Base-by-base conservation (phyloP, 1,140 invertebrate species). In the Diachasma alloeum region DNA sequence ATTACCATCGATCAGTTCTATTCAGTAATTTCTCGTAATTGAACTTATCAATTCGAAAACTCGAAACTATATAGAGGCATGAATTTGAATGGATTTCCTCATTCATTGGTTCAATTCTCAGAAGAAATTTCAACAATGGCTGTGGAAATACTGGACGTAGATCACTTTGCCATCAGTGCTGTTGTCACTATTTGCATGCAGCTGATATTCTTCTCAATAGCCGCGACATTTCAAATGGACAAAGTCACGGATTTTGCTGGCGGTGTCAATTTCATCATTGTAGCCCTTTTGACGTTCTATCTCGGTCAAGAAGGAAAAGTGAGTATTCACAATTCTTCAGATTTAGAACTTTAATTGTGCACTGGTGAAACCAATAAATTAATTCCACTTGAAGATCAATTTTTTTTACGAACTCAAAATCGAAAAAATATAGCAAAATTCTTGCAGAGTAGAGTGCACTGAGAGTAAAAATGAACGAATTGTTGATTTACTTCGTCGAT, bases 201-300 rank as follows among this genome's bases (percentile, higher is more conserved):
- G 88, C 91, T 97, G 53, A 91, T 96, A 46, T 98, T 97, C 89
- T 98, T 97, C 87, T 91, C 93, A 17, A 93, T 97, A 75, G 96
- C 96, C 36, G 95, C 95, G 10, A 91, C 93, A 48, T 95, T 96
- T 82, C 94, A 97, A 88, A 93, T 95, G 90, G 96, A 97, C 84
- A 97, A 97, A 91, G 88, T 98, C 15, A 96, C 96, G 0, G 97
- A 97, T 88, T 97, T 98, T 90, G 96, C 96, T 74, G 96, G 96
- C 8, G 96, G 96, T 73, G 94, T 94, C 59, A 97, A 97, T 89
- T 97, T 98, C 86, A 96, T 97, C 76, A 94, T 97, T 48, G 91
- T 97, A 72, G 96, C 96, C 13, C 85, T 97, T 68, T 88, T 97
- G 5, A 97, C 96, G 5, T 97, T 97, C 88, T 94, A 95, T 81